These are phyloP conservation scores for Agrenia bidenticulata DNA, from an alignment of 2,888 invertebrate species.

Conservation along the genomic window DNA sequence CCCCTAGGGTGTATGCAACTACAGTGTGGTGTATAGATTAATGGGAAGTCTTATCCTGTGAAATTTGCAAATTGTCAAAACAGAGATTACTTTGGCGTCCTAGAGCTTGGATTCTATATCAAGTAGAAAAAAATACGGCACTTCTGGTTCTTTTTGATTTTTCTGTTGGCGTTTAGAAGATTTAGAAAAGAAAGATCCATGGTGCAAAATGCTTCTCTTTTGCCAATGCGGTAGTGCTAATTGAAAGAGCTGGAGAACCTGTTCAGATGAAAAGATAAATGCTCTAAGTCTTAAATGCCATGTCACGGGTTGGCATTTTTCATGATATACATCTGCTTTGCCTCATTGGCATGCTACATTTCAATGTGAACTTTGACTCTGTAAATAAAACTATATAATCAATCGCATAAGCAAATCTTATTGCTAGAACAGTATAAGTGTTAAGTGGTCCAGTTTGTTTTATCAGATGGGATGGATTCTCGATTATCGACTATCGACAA, in stretches of 20 bases:
- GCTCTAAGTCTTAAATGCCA: conserved; percentile 6
- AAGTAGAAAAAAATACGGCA: background rate
- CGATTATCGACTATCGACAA: too few species aligned
- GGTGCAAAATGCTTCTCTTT: too few species aligned
- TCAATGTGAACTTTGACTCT: conserved; percentile 15
- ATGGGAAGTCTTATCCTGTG: background rate
- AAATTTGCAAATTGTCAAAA: conserved; percentile 4
- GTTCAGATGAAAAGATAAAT: background rate
- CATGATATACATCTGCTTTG: conserved; percentile 10
- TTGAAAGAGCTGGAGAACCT: conserved; percentile 12
- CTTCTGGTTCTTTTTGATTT: conserved; percentile 5
- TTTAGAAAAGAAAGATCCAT: too few species aligned
- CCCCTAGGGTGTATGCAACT: background rate
- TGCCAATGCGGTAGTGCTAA: background rate
- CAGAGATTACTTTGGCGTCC: background rate
- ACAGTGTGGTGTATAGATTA: background rate
- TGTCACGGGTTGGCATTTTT: background rate
- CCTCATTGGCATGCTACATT: background rate
- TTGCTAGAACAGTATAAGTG: too few species aligned
- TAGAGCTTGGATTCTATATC: background rate
- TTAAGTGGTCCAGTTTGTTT: too few species aligned
- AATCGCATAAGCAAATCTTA: background rate
- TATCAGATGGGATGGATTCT: too few species aligned
- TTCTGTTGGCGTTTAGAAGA: too few species aligned
- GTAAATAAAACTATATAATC: conserved; percentile 7